A percentile compares a stretch with the other conserved stretches of the same genome.
These are phyloP conservation scores for Mylabris sibirica DNA, from an alignment of 2,888 invertebrate genomes.

Conservation along the genomic window DNA sequence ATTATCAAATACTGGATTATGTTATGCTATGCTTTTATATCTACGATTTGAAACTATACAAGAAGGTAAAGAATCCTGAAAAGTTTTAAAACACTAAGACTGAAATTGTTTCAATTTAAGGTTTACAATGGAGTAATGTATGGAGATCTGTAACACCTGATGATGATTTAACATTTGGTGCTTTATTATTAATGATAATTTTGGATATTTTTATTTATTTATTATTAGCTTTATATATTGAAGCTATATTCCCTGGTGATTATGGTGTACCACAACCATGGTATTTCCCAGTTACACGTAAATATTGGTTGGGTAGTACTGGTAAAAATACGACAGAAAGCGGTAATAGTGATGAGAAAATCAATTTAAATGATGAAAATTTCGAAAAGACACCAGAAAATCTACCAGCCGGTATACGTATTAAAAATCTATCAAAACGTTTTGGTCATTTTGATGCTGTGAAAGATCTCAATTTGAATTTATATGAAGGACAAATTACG, in stretches of 20 bases:
- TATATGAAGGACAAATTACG: conserved; percentile 85
- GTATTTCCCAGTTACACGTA: conserved; percentile 73
- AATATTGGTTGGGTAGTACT: conserved; percentile 21
- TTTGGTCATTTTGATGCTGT: conserved; percentile 66
- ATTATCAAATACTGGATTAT: conserved; percentile 78
- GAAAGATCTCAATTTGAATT: conserved; percentile 71
- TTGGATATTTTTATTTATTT: conserved; percentile 75
- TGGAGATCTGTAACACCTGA: conserved; percentile 69
- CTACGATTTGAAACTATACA: conserved; percentile 74
- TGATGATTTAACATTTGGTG: conserved; percentile 71
- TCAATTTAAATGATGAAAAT: conserved; percentile 37
- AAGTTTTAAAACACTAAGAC: neutral
- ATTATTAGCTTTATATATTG: conserved; percentile 79
- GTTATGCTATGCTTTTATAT: conserved; percentile 75
- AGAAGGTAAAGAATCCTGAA: conserved; percentile 61
- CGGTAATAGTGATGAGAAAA: neutral
- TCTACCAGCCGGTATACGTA: conserved; percentile 60
- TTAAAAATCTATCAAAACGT: conserved; percentile 67
- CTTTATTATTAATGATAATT: conserved; percentile 73
- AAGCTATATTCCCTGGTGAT: conserved; percentile 83
- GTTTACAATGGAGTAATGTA: conserved; percentile 68
- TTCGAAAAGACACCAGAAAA: conserved; percentile 61
- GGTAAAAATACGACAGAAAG: neutral
- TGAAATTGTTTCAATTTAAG: conserved; percentile 14
- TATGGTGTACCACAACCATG: conserved; percentile 81